These are phyloP conservation scores for Eledona agricola DNA, from an alignment of 2,888 invertebrate species.

Conservation along the genomic window DNA sequence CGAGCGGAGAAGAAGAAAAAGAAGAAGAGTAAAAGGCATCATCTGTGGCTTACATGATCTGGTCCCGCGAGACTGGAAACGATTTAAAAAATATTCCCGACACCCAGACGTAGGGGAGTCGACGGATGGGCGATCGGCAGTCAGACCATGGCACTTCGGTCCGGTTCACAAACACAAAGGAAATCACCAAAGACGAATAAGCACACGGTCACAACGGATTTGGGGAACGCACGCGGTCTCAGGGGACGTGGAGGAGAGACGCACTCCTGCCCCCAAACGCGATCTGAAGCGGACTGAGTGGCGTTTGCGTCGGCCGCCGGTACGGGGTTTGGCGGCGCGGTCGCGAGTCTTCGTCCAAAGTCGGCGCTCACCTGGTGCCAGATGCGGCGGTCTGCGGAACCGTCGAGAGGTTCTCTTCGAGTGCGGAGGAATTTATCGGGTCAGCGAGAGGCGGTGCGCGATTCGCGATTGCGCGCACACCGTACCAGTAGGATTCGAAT, in stretches of 20 bases:
- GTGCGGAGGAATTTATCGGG: conserved; percentile 56
- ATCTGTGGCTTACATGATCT: no score
- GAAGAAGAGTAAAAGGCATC: no score
- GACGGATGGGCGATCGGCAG: conserved; percentile 14
- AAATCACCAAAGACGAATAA: no score
- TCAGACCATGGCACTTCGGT: conserved; percentile 23
- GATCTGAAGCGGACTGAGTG: conserved; percentile 41
- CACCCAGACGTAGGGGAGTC: conserved; percentile 3
- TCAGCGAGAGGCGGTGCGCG: conserved; percentile 54
- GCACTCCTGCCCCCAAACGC: conserved; percentile 18
- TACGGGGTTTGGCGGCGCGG: conserved; percentile 10
- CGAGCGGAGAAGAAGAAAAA: no score
- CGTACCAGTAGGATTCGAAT: conserved; percentile 57
- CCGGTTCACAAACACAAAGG: no score
- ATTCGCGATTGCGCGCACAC: conserved; percentile 57
- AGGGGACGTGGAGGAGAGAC: not conserved
- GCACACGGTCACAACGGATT: no score
- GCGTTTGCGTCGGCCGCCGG: conserved; percentile 30
- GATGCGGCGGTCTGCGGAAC: conserved; percentile 40
- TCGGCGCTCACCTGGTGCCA: conserved; percentile 52
- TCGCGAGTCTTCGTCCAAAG: conserved; percentile 45
- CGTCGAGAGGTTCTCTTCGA: conserved; percentile 52
- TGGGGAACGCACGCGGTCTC: conserved; percentile 31
- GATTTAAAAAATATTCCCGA: conserved; percentile 17
- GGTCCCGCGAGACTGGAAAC: conserved; percentile 6